Evolutionary conservation across 1,140 invertebrate species (phyloP).

Genomic region (Arctopsyche grandis): DNA sequence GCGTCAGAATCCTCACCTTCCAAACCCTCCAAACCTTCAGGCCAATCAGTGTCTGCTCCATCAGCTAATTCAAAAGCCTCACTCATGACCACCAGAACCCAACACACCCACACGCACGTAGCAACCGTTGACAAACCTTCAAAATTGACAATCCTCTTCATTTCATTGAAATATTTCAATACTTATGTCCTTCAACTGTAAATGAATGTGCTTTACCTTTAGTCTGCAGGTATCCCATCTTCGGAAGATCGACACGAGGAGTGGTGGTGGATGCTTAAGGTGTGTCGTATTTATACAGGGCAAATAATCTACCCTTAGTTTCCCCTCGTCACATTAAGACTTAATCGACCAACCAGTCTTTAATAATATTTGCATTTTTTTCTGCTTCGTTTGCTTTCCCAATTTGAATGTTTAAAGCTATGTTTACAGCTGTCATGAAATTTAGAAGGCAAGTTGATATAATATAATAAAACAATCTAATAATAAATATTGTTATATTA

Average conservation of each 20-base stretch:
- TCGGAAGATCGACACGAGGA: neutral
- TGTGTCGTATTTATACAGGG: neutral
- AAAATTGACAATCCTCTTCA: neutral
- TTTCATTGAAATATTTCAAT: neutral
- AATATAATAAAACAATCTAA: no score
- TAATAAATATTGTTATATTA: no score
- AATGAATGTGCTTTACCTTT: neutral
- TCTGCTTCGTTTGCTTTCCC: no score
- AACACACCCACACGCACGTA: constrained; percentile 13
- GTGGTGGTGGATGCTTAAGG: neutral
- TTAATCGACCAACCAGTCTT: no score
- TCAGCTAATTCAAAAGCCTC: neutral
- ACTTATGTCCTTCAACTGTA: neutral
- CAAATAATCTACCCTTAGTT: neutral
- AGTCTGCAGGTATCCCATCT: constrained; percentile 14
- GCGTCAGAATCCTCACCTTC: neutral
- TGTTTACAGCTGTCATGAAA: no score
- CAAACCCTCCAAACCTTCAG: neutral
- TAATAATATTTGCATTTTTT: no score
- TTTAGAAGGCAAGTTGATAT: no score
- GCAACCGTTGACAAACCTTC: neutral
- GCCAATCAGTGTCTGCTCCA: constrained; percentile 6
- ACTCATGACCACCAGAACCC: neutral
- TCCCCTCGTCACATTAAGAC: no score
- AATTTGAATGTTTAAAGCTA: no score